phyloP scores from a whole-genome alignment of 2,888 invertebrate species.

The Brachycybe producta region DNA sequence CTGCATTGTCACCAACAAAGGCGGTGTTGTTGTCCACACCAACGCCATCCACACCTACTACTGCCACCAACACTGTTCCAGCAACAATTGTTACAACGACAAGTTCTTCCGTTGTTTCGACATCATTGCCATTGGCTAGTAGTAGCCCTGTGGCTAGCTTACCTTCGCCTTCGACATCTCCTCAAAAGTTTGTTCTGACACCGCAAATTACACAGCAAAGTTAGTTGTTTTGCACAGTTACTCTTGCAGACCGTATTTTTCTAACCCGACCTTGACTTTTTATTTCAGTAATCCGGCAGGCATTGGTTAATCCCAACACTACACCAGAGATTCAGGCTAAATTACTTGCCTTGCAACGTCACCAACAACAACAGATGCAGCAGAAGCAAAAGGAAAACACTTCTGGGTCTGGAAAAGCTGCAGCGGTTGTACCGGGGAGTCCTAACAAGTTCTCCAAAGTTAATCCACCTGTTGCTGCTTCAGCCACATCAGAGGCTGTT shows the following conservation, averaged over 20 bases:
- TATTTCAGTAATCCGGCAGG: conserved; percentile 80
- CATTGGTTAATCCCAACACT: conserved; percentile 77
- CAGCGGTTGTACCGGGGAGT: conserved; percentile 17
- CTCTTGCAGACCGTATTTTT: too few relatives aligned
- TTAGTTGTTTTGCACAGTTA: conserved; percentile 40
- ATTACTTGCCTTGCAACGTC: conserved; percentile 69
- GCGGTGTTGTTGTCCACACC: conserved; percentile 14
- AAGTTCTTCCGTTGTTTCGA: conserved; percentile 22
- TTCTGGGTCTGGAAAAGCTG: background rate
- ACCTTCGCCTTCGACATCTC: conserved; percentile 23
- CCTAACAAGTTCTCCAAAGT: conserved; percentile 16
- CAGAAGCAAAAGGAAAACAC: conserved; percentile 33
- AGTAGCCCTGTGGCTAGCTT: conserved; percentile 31
- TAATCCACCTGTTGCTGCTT: conserved; percentile 7
- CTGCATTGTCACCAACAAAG: background rate
- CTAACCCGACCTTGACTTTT: background rate
- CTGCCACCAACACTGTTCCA: conserved; percentile 26
- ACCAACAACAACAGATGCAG: conserved; percentile 50
- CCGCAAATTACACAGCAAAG: conserved; percentile 90
- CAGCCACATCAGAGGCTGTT: conserved; percentile 11
- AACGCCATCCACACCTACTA: conserved; percentile 26
- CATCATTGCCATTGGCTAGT: conserved; percentile 28
- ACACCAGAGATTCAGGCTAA: conserved; percentile 89
- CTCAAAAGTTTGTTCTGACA: conserved; percentile 66
- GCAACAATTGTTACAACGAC: conserved; percentile 27